Percentiles rank a stretch among this genome's conserved stretches.
phyloP scores from a whole-genome alignment of 2,888 invertebrate genomes.

The Rotaria sp. region DNA sequence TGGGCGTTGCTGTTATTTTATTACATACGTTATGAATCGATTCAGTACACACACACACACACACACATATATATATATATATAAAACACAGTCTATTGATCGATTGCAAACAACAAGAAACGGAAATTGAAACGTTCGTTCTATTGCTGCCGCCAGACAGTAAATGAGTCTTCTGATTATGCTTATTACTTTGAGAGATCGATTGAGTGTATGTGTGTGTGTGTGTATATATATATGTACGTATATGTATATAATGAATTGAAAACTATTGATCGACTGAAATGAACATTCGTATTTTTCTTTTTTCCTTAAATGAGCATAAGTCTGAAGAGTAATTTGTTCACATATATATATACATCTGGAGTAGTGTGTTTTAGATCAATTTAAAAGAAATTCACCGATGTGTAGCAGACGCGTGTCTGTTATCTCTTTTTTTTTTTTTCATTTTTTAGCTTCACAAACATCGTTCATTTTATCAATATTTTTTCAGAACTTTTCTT shows the following conservation, averaged over 20 bases:
- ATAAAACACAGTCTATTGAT: not conserved
- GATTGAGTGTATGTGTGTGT: not conserved
- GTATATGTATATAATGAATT: not conserved
- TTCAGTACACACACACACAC: not conserved
- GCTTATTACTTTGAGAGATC: slow-evolving; percentile 1
- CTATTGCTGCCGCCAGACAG: slow-evolving; percentile 1
- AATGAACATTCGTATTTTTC: not conserved
- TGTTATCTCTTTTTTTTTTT: not conserved
- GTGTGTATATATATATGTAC: not conserved
- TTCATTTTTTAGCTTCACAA: not conserved
- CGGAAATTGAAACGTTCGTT: slow-evolving; percentile 31
- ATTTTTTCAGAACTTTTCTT: not conserved
- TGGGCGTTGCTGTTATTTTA: not conserved
- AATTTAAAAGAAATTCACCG: slow-evolving; percentile 4
- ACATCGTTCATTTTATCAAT: not conserved
- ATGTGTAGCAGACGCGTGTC: slow-evolving; percentile 19
- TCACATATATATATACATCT: slow-evolving; percentile 11
- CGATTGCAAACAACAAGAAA: slow-evolving; percentile 26
- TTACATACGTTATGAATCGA: slow-evolving; percentile 1
- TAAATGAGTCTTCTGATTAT: slow-evolving; percentile 1
- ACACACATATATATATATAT: too few species aligned
- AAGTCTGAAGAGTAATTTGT: slow-evolving; percentile 7
- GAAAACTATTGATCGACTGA: not conserved
- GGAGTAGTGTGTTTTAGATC: not conserved
- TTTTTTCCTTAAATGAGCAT: slow-evolving; percentile 5